A percentile compares a stretch with the other conserved stretches of the same genome.
phyloP scores from a whole-genome alignment of 2,888 invertebrate genomes.

The Campoletis raptor region DNA sequence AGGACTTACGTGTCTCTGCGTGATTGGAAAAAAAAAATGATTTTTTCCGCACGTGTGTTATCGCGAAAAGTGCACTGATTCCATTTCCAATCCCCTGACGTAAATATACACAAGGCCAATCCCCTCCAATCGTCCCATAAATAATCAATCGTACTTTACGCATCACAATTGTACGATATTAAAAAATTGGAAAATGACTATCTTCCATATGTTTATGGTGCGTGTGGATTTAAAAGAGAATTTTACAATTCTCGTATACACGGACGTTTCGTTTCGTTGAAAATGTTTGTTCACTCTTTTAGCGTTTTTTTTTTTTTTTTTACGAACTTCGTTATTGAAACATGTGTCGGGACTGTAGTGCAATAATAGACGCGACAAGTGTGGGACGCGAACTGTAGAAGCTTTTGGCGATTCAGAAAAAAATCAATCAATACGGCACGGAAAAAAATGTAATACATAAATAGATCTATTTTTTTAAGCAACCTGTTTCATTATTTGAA shows the following conservation, averaged over 20 bases:
- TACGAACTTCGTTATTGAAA: background rate
- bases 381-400: background rate
- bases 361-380: background rate
- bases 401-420: background rate
- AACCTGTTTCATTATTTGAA: background rate
- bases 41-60: background rate
- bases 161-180: slow-evolving; percentile 5
- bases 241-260: background rate
- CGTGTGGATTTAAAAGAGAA: background rate
- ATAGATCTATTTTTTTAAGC: slow-evolving; percentile 5
- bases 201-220: background rate
- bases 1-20: background rate
- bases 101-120: slow-evolving; percentile 2
- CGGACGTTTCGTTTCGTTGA: no score
- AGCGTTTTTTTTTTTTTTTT: background rate
- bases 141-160: slow-evolving; percentile 16
- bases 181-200: slow-evolving; percentile 30
- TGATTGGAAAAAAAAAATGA: background rate
- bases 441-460: background rate
- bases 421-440: background rate
- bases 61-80: slow-evolving; percentile 2
- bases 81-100: background rate
- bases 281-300: background rate
- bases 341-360: slow-evolving; percentile 10
- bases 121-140: background rate